Conservation (phyloP, 2,888 invertebrate species). For the Macrophya alboannulata region DNA sequence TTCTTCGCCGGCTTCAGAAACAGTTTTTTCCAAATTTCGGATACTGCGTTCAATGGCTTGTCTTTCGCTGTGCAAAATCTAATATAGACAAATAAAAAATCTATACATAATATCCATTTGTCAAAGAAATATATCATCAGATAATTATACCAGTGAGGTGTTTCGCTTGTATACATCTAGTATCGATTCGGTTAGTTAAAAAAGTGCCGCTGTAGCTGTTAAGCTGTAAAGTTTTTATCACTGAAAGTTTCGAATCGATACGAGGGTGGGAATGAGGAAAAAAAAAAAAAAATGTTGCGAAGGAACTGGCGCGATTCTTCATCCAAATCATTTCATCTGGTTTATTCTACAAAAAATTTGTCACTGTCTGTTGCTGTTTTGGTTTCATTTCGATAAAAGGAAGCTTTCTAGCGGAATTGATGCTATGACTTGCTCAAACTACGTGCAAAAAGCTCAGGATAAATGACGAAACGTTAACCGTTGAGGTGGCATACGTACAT, state of each 20-base stretch:
- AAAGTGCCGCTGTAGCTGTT: neutral
- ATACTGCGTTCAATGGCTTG: constrained; percentile 72
- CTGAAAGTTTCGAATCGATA: neutral
- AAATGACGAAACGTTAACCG: neutral
- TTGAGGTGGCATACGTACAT: neutral
- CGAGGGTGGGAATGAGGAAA: neutral
- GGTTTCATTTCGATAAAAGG: constrained; percentile 27
- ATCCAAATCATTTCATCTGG: neutral
- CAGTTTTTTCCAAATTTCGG: constrained; percentile 69
- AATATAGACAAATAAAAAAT: neutral
- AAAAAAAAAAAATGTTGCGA: neutral
- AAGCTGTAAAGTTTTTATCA: neutral
- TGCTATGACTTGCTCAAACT: neutral
- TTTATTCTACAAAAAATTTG: neutral
- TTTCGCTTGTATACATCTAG: neutral
- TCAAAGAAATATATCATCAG: neutral
- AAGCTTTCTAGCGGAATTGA: neutral
- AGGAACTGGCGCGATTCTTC: neutral
- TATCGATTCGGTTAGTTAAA: neutral
- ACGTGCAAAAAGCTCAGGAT: neutral
- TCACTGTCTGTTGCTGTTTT: constrained; percentile 6
- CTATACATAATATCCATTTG: neutral
- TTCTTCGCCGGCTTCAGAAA: constrained; percentile 62
- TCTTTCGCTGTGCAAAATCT: constrained; percentile 73
- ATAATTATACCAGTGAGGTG: neutral